Base-by-base conservation (phyloP, 2,797 vertebrate species). In the Echeneis naucrates region DNA sequence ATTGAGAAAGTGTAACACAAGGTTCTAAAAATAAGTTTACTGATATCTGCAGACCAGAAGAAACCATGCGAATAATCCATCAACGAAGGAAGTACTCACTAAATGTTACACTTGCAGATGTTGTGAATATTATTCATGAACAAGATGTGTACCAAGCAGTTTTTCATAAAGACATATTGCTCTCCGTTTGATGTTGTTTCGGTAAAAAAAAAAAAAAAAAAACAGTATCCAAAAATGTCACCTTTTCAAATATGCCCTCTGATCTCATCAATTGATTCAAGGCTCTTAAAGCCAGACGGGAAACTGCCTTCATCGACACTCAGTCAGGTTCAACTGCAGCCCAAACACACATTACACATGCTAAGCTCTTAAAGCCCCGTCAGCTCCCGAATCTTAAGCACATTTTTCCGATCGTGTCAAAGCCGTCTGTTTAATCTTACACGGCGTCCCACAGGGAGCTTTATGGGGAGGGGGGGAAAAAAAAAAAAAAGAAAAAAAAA, bases 261-360 rank as follows among this genome's bases (percentile, higher is more conserved):
- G 50, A 64, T 77, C 57, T 38, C 10, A 50, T 33, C 51, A 54
- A n/a, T n/a, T n/a, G 7, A 72, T 47, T 75, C 24, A 21, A 54
- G 13, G 14, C 3, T 48, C 24, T 66, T 38, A n/a, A n/a, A n/a
- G n/a, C n/a, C n/a, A n/a, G n/a, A n/a, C n/a, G n/a, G n/a, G n/a
- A n/a, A n/a, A n/a, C 14, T 16, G 56, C 17, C 52, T 65, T 57
- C 12, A 53, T 69, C 33, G 32, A 11, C n/a, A n/a, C 3, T 66
- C 11, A 50, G 1, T 40, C 14, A 33, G 23, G 16, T 32, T 24
- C 8, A 40, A 16, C 19, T 37, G 59, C 23, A 52, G 13, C 65
- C 2, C 27, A 63, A 61, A 53, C 2, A 4, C 48, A 5, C 38
- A 51, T 64, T 35, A 47, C 32, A 71, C 38, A 23, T 63, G 30